These are phyloP conservation scores for Anseranas semipalmata DNA, from an alignment of 2,113 vertebrate species.

Conservation along the genomic window DNA sequence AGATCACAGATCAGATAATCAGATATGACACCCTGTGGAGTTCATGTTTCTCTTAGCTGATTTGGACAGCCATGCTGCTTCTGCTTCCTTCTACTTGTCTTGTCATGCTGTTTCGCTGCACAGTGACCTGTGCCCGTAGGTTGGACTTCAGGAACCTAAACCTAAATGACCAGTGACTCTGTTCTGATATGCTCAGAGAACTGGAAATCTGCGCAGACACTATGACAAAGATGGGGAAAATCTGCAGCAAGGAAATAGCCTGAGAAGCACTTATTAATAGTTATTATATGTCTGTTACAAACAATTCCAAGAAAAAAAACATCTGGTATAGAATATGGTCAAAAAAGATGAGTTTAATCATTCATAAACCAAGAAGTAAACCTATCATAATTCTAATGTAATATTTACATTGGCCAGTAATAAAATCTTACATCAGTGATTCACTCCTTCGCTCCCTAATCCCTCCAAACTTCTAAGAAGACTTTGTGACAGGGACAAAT, in stretches of 20 bases:
- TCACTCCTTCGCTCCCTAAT: background rate
- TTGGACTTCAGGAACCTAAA: background rate
- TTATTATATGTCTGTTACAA: background rate
- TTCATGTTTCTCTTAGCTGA: background rate
- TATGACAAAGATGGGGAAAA: background rate
- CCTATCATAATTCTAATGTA: background rate
- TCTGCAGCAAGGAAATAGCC: background rate
- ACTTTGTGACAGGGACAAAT: background rate
- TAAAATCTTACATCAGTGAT: background rate
- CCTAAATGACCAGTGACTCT: background rate
- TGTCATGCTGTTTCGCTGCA: background rate
- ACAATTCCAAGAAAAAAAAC: background rate
- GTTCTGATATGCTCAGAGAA: background rate
- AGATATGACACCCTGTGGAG: background rate
- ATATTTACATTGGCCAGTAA: background rate
- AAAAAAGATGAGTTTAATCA: background rate
- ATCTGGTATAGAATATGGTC: rapidly evolving
- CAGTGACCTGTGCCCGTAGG: background rate
- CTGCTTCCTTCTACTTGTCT: background rate
- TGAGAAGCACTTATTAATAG: background rate
- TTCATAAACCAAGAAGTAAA: background rate
- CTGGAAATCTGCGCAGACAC: background rate
- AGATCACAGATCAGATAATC: background rate
- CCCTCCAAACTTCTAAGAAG: background rate
- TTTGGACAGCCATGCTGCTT: background rate